A percentile compares a stretch with the other conserved stretches of the same genome.
Evolutionary conservation across 1,140 invertebrate genomes (phyloP).

Genomic region (Phymastichus coffea): DNA sequence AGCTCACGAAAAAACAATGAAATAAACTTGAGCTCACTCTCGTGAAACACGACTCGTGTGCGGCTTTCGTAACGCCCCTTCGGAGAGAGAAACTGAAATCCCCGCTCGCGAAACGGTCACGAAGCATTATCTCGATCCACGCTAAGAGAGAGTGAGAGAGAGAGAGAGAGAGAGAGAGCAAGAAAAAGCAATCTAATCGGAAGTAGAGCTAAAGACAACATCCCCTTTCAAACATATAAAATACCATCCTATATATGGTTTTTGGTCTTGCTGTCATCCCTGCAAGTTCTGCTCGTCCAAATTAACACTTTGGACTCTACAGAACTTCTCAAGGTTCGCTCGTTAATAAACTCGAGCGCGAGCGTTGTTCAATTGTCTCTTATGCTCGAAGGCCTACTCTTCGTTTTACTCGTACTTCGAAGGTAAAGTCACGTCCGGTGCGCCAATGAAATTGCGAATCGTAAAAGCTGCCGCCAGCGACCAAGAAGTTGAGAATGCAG

Average conservation of each 20-base stretch:
- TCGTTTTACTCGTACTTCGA: conserved; percentile 9
- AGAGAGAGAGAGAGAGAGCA: neutral
- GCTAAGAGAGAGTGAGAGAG: neutral
- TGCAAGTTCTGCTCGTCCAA: too few species aligned
- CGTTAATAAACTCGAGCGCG: too few species aligned
- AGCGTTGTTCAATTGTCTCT: too few species aligned
- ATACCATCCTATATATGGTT: too few species aligned
- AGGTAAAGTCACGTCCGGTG: conserved; percentile 16
- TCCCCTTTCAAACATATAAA: too few species aligned
- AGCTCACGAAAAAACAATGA: neutral
- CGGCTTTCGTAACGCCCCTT: neutral
- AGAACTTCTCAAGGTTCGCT: too few species aligned
- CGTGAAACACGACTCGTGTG: conserved; percentile 12
- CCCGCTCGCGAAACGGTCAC: conserved; percentile 1
- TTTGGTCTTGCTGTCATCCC: too few species aligned
- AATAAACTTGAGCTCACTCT: conserved; percentile 1
- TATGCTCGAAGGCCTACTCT: too few species aligned
- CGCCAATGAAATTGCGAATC: conserved; percentile 27
- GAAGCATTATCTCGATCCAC: conserved; percentile 28
- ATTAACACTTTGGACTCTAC: too few species aligned
- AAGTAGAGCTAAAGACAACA: too few species aligned
- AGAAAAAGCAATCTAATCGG: neutral
- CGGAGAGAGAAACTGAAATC: neutral
- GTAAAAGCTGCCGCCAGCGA: conserved; percentile 14
- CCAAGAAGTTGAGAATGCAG: neutral